Conservation (phyloP, 2,113 vertebrate genomes). For the Cariama cristata region DNA sequence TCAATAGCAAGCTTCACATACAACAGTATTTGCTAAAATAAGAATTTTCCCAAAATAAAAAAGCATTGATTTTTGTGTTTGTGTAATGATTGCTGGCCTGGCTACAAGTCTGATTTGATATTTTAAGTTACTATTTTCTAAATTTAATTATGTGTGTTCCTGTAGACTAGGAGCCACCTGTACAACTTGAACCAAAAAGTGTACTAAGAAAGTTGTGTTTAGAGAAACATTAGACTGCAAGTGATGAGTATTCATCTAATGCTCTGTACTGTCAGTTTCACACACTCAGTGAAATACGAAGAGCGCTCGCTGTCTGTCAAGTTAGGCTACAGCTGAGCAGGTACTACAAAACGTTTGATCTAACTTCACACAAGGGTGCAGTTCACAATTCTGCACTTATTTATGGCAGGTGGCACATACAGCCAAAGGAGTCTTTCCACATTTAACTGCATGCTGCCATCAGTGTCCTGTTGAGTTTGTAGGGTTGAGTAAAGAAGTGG, state of each 20-base stretch:
- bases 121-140: background rate
- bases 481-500: background rate
- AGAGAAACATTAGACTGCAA: background rate
- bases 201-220: background rate
- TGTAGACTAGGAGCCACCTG: background rate
- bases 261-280: background rate
- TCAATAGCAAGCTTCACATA: background rate
- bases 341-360: background rate
- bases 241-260: background rate
- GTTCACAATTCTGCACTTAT: background rate
- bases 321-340: background rate
- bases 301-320: background rate
- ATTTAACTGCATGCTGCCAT: background rate
- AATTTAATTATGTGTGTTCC: background rate
- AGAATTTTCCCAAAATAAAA: background rate
- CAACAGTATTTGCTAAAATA: background rate
- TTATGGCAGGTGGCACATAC: background rate
- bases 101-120: background rate
- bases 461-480: background rate
- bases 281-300: rapidly evolving
- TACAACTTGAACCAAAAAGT: background rate
- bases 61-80: background rate
- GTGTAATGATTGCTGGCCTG: background rate
- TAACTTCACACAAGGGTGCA: background rate
- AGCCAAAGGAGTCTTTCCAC: background rate